Evolutionary conservation across 2,797 vertebrate species (phyloP), one percentile per base, ranked within the genome.

Genomic region (Zalophus californianus): DNA sequence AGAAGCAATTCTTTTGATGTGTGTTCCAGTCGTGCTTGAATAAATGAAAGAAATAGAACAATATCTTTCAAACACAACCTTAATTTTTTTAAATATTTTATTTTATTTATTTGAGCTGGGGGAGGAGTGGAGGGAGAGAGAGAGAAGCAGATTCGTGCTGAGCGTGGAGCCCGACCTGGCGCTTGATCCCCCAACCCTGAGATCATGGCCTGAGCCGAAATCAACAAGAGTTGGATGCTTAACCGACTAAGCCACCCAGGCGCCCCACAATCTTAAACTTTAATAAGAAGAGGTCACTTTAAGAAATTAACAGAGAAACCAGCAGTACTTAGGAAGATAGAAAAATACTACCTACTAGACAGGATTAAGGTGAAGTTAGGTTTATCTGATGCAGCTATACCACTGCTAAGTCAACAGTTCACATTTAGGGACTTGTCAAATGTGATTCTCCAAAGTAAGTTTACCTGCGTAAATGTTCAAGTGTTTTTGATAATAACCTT

Each of bases 401-500:
- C 75, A 60, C 29, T 50, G 18, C 80, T 25, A 50, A 86, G n/a
- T 88, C 83, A 86, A 35, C 11, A 44, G 50, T 66, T 92, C 78
- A 64, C 38, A 18, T 25, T 64, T 66, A 89, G 70, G 54, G 44
- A 29, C 35, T 6, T 13, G 38, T 68, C 66, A 94, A 54, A 50
- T 32, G 48, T 27, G 10, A 54, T 54, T 91, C 35, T 93, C 78
- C 79, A 79, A 92, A 70, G 84, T 62, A 83, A 90, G n/a, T 27
- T 96, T 54, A 14, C 83, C 86, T 84, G 80, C 79, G n/a, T 77
- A 54, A 86, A 60, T 44, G 20, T 73, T 70, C 56, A 29, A 62
- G 29, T 62, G 11, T 44, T 88, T 96, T 90, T 88, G 54, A 64
- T 95, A 78, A 89, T 89, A 21, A 75, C 50, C 23, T 94, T 62